Evolutionary conservation across 2,888 invertebrate genomes (phyloP), one percentile per base, ranked within the genome.

Genomic region (Cataglyphis albicans): DNA sequence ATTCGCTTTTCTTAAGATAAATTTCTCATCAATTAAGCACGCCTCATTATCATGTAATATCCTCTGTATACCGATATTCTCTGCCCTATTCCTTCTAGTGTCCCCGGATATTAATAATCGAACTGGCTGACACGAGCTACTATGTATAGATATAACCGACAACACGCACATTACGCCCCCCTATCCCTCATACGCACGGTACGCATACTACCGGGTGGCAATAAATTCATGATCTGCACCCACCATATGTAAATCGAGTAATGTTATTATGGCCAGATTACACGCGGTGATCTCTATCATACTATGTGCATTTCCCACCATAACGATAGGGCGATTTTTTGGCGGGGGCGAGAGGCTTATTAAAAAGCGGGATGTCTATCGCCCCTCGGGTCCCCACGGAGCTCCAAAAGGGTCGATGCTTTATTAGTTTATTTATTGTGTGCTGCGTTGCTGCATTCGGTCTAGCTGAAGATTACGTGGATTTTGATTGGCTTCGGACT

Each of bases 251-350:
- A 93, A 93, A 94, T 94, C 88, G 89, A 85, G 84, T 88, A 90
- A 92, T 93, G 92, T 93, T 92, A 92, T 93, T 93, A 93, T 92
- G 91, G 87, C 87, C 89, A 93, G 93, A 93, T 94, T 94, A 94
- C 93, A 93, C 90, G 93, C 92, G 91, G 91, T 92, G 91, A 92
- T 93, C 92, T 88, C 86, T 82, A 87, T 88, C 90, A 86, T 90
- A 92, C 85, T 89, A 81, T 76, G 44, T 86, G 72, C 88, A 89
- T 94, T 94, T 94, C 94, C 92, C 94, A 94, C 91, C 92, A 87
- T 88, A 78, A 18, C 52, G 81, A 38, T 70, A 59, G 80, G 21
- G 64, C 59, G 67, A 61, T 35, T 84, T 68, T 87, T 83, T 83
- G 52, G 88, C 72, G 88, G 82, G 84, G 84, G 73, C 29, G 75